Evolutionary conservation across 1,140 invertebrate species (phyloP).

Genomic region (Hylaeus volcanicus): DNA sequence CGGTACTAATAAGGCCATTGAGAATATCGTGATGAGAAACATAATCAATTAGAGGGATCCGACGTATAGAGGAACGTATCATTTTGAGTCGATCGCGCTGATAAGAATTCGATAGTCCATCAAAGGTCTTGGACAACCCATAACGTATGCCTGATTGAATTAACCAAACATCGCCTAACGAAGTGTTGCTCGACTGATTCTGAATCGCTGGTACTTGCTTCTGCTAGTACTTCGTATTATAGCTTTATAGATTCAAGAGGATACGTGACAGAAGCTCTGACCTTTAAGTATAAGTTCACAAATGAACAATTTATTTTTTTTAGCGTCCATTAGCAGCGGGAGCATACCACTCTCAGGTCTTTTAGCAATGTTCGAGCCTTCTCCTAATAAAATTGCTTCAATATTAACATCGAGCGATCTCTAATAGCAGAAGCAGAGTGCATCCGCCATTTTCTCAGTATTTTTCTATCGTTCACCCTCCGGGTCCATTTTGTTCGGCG

Average conservation of each 20-base stretch:
- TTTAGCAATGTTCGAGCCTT: neutral
- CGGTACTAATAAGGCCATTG: neutral
- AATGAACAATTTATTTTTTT: conserved; percentile 16
- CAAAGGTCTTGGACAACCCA: neutral
- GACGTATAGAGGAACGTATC: neutral
- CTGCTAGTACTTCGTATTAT: too few species aligned
- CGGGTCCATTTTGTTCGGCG: neutral
- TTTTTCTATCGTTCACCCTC: neutral
- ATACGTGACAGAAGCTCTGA: too few species aligned
- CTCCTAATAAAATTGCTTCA: conserved; percentile 13
- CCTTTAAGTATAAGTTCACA: neutral
- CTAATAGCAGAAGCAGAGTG: neutral
- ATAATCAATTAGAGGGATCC: conserved; percentile 3
- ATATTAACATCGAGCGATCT: neutral
- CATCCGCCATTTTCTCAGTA: neutral
- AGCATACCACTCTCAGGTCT: neutral
- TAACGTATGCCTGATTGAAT: too few species aligned
- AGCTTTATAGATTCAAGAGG: too few species aligned
- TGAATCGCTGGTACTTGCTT: too few species aligned
- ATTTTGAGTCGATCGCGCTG: neutral
- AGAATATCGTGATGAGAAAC: neutral
- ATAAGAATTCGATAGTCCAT: neutral
- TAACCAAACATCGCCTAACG: too few species aligned
- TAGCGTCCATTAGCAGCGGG: conserved; percentile 4
- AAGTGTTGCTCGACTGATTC: too few species aligned